phyloP scores from a whole-genome alignment of 1,140 invertebrate genomes.

The Lepidurus packardi region DNA sequence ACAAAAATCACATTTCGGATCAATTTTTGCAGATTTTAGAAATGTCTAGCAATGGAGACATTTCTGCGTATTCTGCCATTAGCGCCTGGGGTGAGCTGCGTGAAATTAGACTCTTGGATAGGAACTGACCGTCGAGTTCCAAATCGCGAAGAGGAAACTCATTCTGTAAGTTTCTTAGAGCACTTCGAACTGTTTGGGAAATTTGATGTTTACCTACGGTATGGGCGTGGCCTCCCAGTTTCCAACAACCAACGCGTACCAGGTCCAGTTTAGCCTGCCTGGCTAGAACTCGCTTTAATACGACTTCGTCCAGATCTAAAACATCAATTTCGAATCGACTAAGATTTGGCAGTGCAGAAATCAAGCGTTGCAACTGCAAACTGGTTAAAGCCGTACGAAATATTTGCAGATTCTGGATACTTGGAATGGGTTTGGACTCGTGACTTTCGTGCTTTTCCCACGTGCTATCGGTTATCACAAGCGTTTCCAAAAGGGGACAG shows the following conservation, averaged over 20 bases:
- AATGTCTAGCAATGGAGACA: conserved; percentile 33
- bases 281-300: not conserved
- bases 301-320: conserved; percentile 29
- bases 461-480: conserved; percentile 34
- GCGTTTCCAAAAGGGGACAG: conserved; percentile 32
- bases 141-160: conserved; percentile 25
- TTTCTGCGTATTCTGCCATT: conserved; percentile 34
- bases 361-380: conserved; percentile 30
- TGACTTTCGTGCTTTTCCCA: conserved; percentile 18
- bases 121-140: conserved; percentile 30
- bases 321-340: conserved; percentile 31
- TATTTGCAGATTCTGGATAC: conserved; percentile 33
- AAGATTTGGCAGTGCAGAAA: conserved; percentile 29
- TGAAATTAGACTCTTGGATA: conserved; percentile 15
- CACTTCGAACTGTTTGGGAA: not conserved
- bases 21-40: conserved; percentile 24
- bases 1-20: not conserved
- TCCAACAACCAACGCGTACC: conserved; percentile 30
- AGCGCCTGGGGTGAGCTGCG: conserved; percentile 31
- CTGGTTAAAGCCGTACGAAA: conserved; percentile 29
- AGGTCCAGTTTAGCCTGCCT: conserved; percentile 8
- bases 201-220: not conserved
- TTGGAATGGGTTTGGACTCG: not conserved
- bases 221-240: conserved; percentile 22
- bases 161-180: conserved; percentile 13